phyloP scores from a whole-genome alignment of 2,888 invertebrate genomes.

The Dioctria rufipes region DNA sequence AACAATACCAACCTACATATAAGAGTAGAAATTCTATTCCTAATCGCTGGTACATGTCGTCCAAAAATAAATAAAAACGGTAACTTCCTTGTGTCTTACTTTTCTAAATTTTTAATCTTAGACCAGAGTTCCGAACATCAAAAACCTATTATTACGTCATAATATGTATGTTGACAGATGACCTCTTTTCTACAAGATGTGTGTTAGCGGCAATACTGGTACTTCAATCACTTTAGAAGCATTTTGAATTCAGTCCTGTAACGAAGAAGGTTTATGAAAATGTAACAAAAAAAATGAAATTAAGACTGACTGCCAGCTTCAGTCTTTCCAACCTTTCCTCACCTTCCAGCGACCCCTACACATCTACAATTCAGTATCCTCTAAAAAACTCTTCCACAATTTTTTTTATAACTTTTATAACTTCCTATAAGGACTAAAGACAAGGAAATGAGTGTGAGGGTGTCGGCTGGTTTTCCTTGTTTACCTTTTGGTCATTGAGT shows the following conservation, averaged over 20 bases:
- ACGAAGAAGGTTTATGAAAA: conserved; percentile 5
- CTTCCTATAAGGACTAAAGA: neutral
- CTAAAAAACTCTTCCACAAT: neutral
- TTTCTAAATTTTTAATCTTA: too few relatives aligned
- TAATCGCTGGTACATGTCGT: too few relatives aligned
- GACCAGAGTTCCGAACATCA: too few relatives aligned
- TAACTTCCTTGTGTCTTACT: too few relatives aligned
- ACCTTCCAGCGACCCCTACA: neutral
- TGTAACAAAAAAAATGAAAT: conserved; percentile 8
- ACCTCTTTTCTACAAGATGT: neutral
- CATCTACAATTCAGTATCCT: neutral
- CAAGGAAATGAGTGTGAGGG: neutral
- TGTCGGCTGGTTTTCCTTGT: neutral
- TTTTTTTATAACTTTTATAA: neutral
- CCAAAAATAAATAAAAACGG: too few relatives aligned
- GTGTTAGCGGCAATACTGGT: neutral
- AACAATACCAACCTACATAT: too few relatives aligned
- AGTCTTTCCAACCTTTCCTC: conserved; percentile 4
- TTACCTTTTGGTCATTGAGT: conserved; percentile 11
- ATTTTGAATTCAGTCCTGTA: conserved; percentile 23
- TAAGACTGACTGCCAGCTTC: conserved; percentile 16
- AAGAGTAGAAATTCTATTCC: too few relatives aligned
- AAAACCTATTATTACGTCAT: too few relatives aligned
- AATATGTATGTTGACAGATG: neutral
- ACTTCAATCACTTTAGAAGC: conserved; percentile 50